Conservation (phyloP, 2,113 vertebrate genomes). For the Ia io region DNA sequence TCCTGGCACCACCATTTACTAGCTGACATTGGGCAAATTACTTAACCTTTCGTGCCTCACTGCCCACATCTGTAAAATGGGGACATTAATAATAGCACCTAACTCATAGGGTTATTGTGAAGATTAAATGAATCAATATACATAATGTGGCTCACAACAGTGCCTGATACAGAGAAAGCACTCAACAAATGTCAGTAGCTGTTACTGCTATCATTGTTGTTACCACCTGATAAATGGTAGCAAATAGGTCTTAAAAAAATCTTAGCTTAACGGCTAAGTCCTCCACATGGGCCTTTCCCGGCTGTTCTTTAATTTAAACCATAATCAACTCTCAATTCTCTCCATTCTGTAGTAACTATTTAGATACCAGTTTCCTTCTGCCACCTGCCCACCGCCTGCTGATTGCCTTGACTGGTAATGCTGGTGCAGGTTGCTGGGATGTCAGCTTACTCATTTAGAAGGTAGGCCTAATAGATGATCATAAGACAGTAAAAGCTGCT, state of each 20-base stretch:
- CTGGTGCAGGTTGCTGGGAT: fast-evolving
- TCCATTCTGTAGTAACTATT: not conserved
- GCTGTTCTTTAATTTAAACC: not conserved
- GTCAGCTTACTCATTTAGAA: not conserved
- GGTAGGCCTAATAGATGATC: not conserved
- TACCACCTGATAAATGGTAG: not conserved
- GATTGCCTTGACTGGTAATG: not conserved
- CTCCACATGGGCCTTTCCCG: not conserved
- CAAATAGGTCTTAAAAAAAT: not conserved
- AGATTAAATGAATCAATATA: not conserved
- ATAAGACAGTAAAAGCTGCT: not conserved
- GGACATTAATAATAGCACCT: not conserved
- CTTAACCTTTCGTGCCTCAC: not conserved
- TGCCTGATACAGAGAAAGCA: not conserved
- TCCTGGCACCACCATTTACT: not conserved
- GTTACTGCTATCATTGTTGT: fast-evolving
- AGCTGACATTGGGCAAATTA: not conserved
- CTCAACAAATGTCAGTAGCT: not conserved
- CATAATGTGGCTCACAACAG: not conserved
- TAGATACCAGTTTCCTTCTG: not conserved
- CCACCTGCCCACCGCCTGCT: fast-evolving
- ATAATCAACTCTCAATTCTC: not conserved
- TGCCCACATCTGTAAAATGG: not conserved
- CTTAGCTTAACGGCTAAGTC: not conserved
- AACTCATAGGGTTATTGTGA: not conserved